Base-by-base conservation (phyloP, 2,797 vertebrate genomes). In the Aplochiton taeniatus region DNA sequence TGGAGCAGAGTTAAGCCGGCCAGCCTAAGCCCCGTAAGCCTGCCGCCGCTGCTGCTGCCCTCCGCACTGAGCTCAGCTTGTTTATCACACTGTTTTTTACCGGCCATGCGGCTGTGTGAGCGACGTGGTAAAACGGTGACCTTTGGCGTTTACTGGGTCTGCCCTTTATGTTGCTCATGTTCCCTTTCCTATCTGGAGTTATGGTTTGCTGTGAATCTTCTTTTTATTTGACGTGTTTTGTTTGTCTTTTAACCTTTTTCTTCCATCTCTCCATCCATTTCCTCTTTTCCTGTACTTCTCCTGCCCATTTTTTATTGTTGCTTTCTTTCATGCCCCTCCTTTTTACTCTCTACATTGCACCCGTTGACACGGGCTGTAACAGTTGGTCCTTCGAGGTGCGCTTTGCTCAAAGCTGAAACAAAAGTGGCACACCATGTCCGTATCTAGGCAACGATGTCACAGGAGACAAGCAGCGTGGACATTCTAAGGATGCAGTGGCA, bases 11-110 rank as follows among this genome's bases (percentile, higher is more conserved):
- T 88, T 89, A 91, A 91, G 85, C 87, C 83, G 77, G 80, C 70
- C 82, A 81, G 83, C 85, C 73, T 90, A 88, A 91, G 89, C 88
- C 88, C 84, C 76, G 75, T 88, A 89, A 90, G 83, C 88, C 87
- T 72, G 76, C 77, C 79, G 82, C 83, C 76, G 85, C 81, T 18
- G 47, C 17, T 11, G 20, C 44, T 43, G 52, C 48, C 74, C 85
- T 84, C 78, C 79, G 76, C 78, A 73, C 86, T 79, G 71, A 75
- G 86, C 85, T 87, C 85, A 80, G 78, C 81, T 86, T 89, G 89
- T 89, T 90, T 88, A 87, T 87, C 74, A 79, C 75, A 76, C 80
- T 83, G 87, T 72, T 61, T 69, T 84, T 80, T 71, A 80, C 8
- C 16, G 31, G 16, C 16, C 11, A 7, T 14, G 16, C 11, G 5